phyloP scores from a whole-genome alignment of 1,140 invertebrate genomes.

The Episyrphus balteatus region DNA sequence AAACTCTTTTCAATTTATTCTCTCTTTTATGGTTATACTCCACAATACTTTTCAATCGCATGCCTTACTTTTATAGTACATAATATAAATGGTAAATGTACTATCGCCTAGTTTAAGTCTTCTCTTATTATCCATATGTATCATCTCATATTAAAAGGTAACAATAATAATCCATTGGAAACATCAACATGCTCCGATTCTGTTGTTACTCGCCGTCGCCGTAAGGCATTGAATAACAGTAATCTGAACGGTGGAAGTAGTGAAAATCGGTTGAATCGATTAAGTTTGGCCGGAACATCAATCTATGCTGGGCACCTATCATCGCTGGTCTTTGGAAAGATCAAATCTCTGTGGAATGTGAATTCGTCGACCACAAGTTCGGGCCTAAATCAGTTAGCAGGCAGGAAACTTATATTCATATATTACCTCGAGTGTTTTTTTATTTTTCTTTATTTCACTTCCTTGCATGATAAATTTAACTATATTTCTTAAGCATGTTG shows the following conservation, averaged over 20 bases:
- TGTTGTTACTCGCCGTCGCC: constrained; percentile 27
- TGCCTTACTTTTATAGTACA: too few relatives aligned
- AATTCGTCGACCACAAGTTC: constrained; percentile 54
- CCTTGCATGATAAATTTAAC: not conserved
- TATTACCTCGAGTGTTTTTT: not conserved
- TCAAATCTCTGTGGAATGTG: constrained; percentile 70
- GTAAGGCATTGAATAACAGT: constrained; percentile 25
- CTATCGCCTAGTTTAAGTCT: not conserved
- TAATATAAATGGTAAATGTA: not conserved
- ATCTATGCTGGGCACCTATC: constrained; percentile 55
- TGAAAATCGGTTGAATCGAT: constrained; percentile 29
- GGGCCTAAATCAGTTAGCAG: constrained; percentile 65
- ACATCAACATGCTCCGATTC: constrained; percentile 35
- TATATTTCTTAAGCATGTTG: too few relatives aligned
- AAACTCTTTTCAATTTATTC: too few relatives aligned
- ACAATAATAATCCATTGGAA: constrained; percentile 12
- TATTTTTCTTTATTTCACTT: constrained; percentile 13
- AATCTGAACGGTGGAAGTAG: constrained; percentile 24
- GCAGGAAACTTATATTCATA: constrained; percentile 15
- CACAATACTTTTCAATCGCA: too few relatives aligned
- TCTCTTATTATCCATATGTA: not conserved
- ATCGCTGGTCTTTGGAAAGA: constrained; percentile 70
- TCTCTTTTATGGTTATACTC: too few relatives aligned
- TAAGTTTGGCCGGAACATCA: constrained; percentile 34
- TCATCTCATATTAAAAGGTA: not conserved